Percentiles rank a stretch among this genome's conserved stretches.
Evolutionary conservation across 2,113 vertebrate species (phyloP).

Genomic region (Calidris pygmaea): DNA sequence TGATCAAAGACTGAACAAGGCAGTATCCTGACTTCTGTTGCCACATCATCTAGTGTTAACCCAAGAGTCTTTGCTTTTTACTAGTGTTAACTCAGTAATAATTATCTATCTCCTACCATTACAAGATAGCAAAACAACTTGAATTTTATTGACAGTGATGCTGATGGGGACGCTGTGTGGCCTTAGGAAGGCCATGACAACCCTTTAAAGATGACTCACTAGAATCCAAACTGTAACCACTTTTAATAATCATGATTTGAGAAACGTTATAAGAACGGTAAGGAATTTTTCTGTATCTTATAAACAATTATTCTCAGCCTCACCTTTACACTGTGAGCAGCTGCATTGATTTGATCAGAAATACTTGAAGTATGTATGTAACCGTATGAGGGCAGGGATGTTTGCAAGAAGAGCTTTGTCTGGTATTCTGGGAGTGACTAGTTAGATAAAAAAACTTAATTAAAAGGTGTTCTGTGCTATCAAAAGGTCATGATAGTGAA

Average conservation of each 20-base stretch:
- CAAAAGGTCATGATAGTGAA: background rate
- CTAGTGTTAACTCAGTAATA: background rate
- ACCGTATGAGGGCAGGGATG: background rate
- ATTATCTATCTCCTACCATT: background rate
- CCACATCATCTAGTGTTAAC: background rate
- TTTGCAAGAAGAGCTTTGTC: background rate
- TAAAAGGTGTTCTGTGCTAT: background rate
- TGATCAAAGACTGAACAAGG: background rate
- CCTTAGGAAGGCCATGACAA: background rate
- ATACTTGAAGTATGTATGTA: background rate
- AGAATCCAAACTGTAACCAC: background rate
- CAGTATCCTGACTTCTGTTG: background rate
- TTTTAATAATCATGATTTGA: background rate
- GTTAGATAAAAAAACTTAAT: background rate
- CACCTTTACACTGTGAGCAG: background rate
- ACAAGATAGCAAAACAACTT: background rate
- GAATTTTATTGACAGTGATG: background rate
- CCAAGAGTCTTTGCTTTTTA: background rate
- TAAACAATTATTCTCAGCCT: background rate
- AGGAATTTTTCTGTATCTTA: background rate
- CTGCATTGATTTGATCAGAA: background rate
- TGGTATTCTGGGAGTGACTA: background rate
- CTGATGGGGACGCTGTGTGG: accelerated
- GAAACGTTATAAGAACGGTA: background rate
- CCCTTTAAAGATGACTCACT: background rate